Base-by-base conservation (phyloP, 2,888 invertebrate species). In the Oithona nana region DNA sequence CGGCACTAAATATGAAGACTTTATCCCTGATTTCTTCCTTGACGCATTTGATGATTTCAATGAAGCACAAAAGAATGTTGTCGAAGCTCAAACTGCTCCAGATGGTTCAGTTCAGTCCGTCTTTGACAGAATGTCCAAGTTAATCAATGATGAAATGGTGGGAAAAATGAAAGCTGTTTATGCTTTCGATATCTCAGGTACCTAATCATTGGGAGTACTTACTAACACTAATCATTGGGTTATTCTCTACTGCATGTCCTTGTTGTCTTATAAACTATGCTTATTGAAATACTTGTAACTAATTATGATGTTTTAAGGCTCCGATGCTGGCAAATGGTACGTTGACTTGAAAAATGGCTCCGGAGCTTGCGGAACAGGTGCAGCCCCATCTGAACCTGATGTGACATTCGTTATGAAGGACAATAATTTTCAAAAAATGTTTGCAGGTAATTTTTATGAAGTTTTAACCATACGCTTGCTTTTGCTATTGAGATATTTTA, bases 11-110 rank as follows among this genome's bases (percentile, higher is more conserved):
- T n/a, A n/a, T n/a, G 16, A 6, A 16, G 78, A 81, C 66, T 76
- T 93, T 66, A 80, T 89, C 79, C 79, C 81, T 0, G 95, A 95
- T 75, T 90, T 92, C 76, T 95, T 93, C 77, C 75, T 95, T 74
- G 88, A 81, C 66, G 71, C 72, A 22, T 73, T 72, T 52, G 66
- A 68, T 13, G 65, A 24, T 20, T 20, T 16, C 6, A 24, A 20
- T 3, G 26, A 20, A 20, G 26, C 20, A 16, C 22, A 24, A 26
- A 52, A 57, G 11, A 57, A 48, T 3, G 57, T 54, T 16, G 64
- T 24, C 50, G 48, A 49, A 28, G 54, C 52, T 31, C 8, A 62
- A 39, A 57, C 11, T 49, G 50, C 20, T 20, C n/a, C 20, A 20
- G 50, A 22, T n/a, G 24, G 24, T 54, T 26, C 20, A 11, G 54